Percentiles rank a stretch among this genome's conserved stretches.
phyloP scores from a whole-genome alignment of 2,113 vertebrate species.

The Lucifuga dentata region DNA sequence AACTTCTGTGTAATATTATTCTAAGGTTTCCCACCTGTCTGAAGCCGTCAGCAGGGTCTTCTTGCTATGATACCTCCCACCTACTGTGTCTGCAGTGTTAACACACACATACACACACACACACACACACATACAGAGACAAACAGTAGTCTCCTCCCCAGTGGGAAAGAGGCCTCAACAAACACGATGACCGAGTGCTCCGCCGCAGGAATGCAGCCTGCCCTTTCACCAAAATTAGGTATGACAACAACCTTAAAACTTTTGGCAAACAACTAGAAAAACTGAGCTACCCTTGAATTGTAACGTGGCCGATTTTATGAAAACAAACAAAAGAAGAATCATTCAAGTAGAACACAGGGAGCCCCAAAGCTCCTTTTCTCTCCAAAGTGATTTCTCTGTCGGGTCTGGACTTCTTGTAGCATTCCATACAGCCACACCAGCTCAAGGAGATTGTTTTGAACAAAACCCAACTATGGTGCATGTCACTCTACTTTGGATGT shows the following conservation, averaged over 20 bases:
- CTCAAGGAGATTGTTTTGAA: slow-evolving; percentile 57
- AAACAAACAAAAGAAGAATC: slow-evolving; percentile 17
- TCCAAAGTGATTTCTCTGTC: slow-evolving; percentile 33
- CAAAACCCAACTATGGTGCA: slow-evolving; percentile 42
- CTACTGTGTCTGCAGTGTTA: slow-evolving; percentile 39
- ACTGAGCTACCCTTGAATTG: not conserved
- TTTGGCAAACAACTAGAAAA: slow-evolving; percentile 54
- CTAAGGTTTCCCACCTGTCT: slow-evolving; percentile 69
- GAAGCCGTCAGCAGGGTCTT: slow-evolving; percentile 59
- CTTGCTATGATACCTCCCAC: slow-evolving; percentile 48
- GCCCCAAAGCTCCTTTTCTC: slow-evolving; percentile 3
- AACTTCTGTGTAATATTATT: slow-evolving; percentile 52
- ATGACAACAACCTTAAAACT: slow-evolving; percentile 59
- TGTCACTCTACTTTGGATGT: slow-evolving; percentile 17
- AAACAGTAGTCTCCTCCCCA: slow-evolving; percentile 47
- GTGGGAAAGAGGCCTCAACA: slow-evolving; percentile 7
- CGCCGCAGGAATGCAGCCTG: slow-evolving; percentile 53
- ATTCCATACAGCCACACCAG: slow-evolving; percentile 17
- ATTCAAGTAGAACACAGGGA: not conserved
- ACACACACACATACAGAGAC: slow-evolving; percentile 24
- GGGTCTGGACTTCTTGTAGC: not conserved
- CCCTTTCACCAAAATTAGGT: slow-evolving; percentile 46
- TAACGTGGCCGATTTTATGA: slow-evolving; percentile 9
- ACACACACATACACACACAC: slow-evolving; percentile 16
- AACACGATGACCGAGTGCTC: slow-evolving; percentile 40